Base-by-base conservation (phyloP, 2,113 vertebrate species). In the Sinocyclocheilus anshuiensis region DNA sequence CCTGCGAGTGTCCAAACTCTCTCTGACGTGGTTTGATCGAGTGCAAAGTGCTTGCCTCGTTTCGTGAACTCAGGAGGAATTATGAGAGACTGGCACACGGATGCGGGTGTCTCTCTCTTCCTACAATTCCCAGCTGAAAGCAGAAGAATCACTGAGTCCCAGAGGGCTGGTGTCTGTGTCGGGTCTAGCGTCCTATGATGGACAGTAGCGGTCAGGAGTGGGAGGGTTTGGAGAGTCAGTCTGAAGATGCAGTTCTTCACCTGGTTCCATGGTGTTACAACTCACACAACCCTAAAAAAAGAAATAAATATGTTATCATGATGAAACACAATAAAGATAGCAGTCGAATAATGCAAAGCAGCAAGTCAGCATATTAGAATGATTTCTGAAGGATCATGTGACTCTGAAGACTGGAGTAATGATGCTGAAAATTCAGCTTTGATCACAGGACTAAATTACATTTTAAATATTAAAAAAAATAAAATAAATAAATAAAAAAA, bases 241-340 rank as follows among this genome's bases (percentile, higher is more conserved):
- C 11, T 81, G n/a, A 10, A 65, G 87, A 79, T 85, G 12, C 1
- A 86, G 55, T 20, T 53, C 84, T 0, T 81, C 48, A 1, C 53
- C 61, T 1, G 86, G 36, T 50, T 81, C 87, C 20, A 83, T 15
- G 13, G 81, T 50, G 57, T 5, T 92, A 84, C 93, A 95, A 84
- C 59, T 90, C 69, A 92, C 88, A 82, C 94, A 94, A 83, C 93
- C 93, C 94, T 95, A 77, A 69, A 59, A 83, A 39, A 86, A 53
- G 11, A 86, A 29, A 76, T 0, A n/a, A 29, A 39, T 72, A 61
- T 3, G 71, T 29, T 20, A n/a, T 67, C 8, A 48, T 5, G 8
- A 42, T 24, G 26, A 20, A 29, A 13, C 26, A 7, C 18, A 42
- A 85, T 8, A 36, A 18, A 87, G 1, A 33, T 36, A 83, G 15